phyloP scores from a whole-genome alignment of 2,113 vertebrate genomes.

The Tetraodon nigroviridis region DNA sequence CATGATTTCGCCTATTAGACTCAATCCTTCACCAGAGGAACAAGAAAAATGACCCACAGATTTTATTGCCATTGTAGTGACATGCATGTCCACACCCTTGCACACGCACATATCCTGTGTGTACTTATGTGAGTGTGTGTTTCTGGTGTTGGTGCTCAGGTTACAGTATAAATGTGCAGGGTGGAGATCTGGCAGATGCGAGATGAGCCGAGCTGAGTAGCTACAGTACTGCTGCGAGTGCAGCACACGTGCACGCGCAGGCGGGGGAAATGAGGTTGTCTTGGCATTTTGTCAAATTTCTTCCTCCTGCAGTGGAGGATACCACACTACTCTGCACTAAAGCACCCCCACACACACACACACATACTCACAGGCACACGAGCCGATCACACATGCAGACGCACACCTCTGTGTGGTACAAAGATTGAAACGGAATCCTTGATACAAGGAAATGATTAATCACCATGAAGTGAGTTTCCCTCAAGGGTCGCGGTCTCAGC shows the following conservation, averaged over 20 bases:
- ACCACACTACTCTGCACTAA: constrained; percentile 56
- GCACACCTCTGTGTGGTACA: background rate
- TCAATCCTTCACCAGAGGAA: too few relatives aligned
- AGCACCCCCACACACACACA: constrained; percentile 24
- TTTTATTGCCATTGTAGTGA: too few relatives aligned
- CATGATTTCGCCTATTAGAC: too few relatives aligned
- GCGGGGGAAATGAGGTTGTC: constrained; percentile 64
- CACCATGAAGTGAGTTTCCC: constrained; percentile 21
- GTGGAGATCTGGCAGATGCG: constrained; percentile 54
- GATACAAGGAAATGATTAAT: constrained; percentile 24
- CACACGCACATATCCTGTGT: constrained; percentile 8
- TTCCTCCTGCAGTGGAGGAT: constrained; percentile 45
- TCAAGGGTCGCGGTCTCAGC: constrained; percentile 6
- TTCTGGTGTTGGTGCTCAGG: constrained; percentile 35
- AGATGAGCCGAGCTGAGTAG: constrained; percentile 53
- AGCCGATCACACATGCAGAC: background rate
- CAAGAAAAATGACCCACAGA: too few relatives aligned
- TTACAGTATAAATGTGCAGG: constrained; percentile 69
- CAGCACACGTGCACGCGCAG: constrained; percentile 35
- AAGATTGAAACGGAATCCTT: constrained; percentile 13
- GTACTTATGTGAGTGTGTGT: constrained; percentile 15
- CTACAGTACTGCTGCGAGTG: constrained; percentile 56
- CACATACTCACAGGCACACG: background rate
- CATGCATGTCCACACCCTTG: constrained; percentile 11
- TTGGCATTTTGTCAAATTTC: constrained; percentile 63